Evolutionary conservation across 2,797 vertebrate species (phyloP), one percentile per base, ranked within the genome.

Genomic region (Pogoniulus pusillus): DNA sequence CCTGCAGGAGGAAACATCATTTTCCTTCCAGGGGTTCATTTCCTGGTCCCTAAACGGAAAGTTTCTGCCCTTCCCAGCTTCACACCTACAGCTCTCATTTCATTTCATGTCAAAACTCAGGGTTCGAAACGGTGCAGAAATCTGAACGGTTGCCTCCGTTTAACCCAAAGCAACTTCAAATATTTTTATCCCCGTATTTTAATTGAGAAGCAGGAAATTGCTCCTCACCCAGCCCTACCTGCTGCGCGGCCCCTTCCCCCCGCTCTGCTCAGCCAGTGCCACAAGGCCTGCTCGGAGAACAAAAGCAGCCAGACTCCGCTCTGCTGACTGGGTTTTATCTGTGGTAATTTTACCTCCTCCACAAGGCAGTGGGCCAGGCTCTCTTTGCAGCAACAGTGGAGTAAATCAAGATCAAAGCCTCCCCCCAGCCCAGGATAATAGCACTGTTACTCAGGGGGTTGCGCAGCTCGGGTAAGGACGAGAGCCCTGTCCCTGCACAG

Each of bases 181-280:
- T 16, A 9, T 58, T 62, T 89, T 91, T 79, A 72, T 47, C 68
- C 19, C 7, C 1, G 4, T n/a, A 49, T 86, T 84, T 93, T 88
- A 91, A 88, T 43, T 63, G 91, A 73, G 89, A 79, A 91, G 68
- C 74, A 93, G 95, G 93, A 95, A 93, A 87, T 78, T 75, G 78
- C 80, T 75, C 82, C 5, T 77, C 73, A 63, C 85, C 71, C 91
- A 80, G 90, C 76, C 0, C 0, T 95, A 91, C 90, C 90, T 93
- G 91, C 82, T 55, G 68, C 83, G 68, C 0, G 0, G 71, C 60
- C 86, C 78, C 91, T 74, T 89, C 76, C 79, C 62, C 73, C 85
- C 49, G 60, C 85, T 41, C 30, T 35, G 87, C 91, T 60, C 83
- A 79, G 29, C 86, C 37, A 51, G 54, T 77, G 89, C 87, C 93